Evolutionary conservation across 2,113 vertebrate genomes (phyloP), one percentile per base, ranked within the genome.

Genomic region (Melanerpes aurifrons): DNA sequence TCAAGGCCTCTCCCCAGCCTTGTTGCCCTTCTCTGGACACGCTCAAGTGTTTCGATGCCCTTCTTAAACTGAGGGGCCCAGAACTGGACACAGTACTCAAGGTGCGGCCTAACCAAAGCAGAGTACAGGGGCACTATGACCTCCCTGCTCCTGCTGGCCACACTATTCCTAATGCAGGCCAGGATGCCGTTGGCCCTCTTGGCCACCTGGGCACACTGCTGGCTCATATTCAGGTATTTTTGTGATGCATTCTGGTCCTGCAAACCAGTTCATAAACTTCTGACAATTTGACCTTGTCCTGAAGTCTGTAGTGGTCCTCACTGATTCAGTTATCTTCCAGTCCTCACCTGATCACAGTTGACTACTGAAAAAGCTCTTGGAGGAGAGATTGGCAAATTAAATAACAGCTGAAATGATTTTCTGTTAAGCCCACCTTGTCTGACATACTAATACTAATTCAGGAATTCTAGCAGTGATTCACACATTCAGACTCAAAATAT

Each of bases 221-320:
- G n/a, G n/a, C n/a, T n/a, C n/a, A n/a, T n/a, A n/a, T n/a, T 29
- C 45, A 77, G 73, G 24, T 69, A 3, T 18, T 91, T 24, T 45
- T 24, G 40, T 18, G 62, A 15, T 61, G 24, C 50, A 2, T 4
- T 72, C 40, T 37, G 14, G 14, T 83, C 48, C 64, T 86, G n/a
- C 81, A 57, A 0, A 29, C 11, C 16, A 1, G 50, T 61, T 1
- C 11, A 5, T 73, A 12, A 72, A 9, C 10, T 86, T 57, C 8
- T 3, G 20, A 9, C 15, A 40, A 0, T n/a, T 26, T 40, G 70
- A 54, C n/a, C 16, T 74, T 22, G 2, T 20, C 10, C 4, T 72
- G 67, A 54, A 47, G 31, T 62, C n/a, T 56, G 20, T 7, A 26
- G 32, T 25, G 68, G 15, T n/a, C 16, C 11, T 18, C 2, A 1